Conservation (phyloP, 2,113 vertebrate genomes). For the Acinonyx jubatus region DNA sequence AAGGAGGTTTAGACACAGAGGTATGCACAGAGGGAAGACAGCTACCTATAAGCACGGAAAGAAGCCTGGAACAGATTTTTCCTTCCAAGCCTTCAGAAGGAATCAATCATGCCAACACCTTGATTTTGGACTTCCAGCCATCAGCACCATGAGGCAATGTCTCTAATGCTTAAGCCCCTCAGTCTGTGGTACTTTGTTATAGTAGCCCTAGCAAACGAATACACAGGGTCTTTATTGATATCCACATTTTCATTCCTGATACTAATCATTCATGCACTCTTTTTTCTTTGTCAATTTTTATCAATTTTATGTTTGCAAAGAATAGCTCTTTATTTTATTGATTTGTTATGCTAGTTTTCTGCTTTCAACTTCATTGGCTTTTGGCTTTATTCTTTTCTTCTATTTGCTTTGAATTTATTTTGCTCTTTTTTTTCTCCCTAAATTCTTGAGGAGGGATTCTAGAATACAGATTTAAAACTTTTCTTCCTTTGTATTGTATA, state of each 20-base stretch:
- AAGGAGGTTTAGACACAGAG: not conserved
- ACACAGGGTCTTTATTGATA: not conserved
- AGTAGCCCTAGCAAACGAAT: not conserved
- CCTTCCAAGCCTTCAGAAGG: not conserved
- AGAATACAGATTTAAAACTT: not conserved
- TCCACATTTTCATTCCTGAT: not conserved
- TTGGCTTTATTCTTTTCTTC: not conserved
- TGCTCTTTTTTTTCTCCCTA: not conserved
- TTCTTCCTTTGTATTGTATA: not conserved
- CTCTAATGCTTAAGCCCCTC: not conserved
- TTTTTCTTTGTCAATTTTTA: not conserved
- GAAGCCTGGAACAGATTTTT: not conserved
- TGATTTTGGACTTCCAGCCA: not conserved
- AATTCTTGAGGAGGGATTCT: not conserved
- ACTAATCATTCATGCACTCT: not conserved
- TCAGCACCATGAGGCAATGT: not conserved
- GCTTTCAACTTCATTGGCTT: not conserved
- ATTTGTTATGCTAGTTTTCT: not conserved
- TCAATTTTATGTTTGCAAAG: conserved; percentile 1
- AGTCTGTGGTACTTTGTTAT: not conserved
- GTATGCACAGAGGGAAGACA: not conserved
- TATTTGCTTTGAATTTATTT: not conserved
- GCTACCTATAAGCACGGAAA: not conserved
- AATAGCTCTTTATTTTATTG: not conserved
- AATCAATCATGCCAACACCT: not conserved